Percentiles rank a stretch among this genome's conserved stretches.
Evolutionary conservation across 2,888 invertebrate species (phyloP).

Genomic region (Pharmacophagus antenor): DNA sequence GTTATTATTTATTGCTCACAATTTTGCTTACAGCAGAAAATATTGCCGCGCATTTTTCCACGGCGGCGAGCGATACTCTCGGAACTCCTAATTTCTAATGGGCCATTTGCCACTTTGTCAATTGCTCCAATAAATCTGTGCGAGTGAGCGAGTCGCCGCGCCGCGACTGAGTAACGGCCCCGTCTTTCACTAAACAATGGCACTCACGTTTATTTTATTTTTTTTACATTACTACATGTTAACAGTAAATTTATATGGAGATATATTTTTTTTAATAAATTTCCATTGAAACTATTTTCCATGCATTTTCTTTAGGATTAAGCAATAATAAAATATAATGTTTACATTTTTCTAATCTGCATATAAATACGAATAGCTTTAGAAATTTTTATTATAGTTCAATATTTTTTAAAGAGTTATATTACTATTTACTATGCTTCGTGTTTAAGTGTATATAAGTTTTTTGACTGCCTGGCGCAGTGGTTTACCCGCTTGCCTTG

Average conservation of each 20-base stretch:
- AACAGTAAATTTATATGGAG: background rate
- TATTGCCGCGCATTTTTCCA: slow-evolving; percentile 75
- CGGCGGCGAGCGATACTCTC: slow-evolving; percentile 40
- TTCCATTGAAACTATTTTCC: background rate
- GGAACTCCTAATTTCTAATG: slow-evolving; percentile 80
- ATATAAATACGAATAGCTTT: too few species aligned
- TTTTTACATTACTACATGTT: slow-evolving; percentile 8
- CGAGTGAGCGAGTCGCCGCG: slow-evolving; percentile 47
- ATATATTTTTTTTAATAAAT: background rate
- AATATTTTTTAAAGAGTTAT: too few species aligned
- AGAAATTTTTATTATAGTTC: too few species aligned
- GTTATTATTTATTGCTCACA: slow-evolving; percentile 73
- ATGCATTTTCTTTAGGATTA: too few species aligned
- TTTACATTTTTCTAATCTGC: too few species aligned
- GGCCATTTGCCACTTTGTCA: slow-evolving; percentile 82
- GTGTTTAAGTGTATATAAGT: too few species aligned
- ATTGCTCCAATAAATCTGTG: slow-evolving; percentile 79
- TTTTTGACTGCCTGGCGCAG: too few species aligned
- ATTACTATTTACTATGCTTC: too few species aligned
- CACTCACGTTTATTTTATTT: slow-evolving; percentile 67
- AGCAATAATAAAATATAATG: too few species aligned
- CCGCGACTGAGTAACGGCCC: slow-evolving; percentile 64
- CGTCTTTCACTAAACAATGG: slow-evolving; percentile 66
- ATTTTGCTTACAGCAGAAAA: slow-evolving; percentile 73
- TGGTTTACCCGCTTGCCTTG: too few species aligned